Evolutionary conservation across 1,140 invertebrate genomes (phyloP), one percentile per base, ranked within the genome.

Genomic region (Cherax quadricarinatus): DNA sequence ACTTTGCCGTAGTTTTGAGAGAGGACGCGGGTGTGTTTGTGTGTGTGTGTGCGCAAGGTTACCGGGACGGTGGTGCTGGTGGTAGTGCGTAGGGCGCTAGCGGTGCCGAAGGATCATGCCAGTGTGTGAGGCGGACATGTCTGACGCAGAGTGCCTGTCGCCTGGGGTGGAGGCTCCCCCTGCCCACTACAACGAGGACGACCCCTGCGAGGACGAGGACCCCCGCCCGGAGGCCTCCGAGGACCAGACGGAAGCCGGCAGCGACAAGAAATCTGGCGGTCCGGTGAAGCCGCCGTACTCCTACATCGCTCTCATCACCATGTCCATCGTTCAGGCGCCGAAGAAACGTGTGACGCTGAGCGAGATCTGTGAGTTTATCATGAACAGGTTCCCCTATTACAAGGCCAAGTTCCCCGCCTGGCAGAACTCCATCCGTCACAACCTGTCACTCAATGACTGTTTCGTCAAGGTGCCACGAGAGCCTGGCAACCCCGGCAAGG

Each of bases 321-420:
- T 99, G 99, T 98, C 99, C 21, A 99, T 99, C 83, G 96, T 99
- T 0, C 98, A 99, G 94, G 98, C 98, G n/a, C 98, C 98, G 16
- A 97, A 99, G 94, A 99, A 99, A 95, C 98, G 99, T 94, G 95
- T 99, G 16, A 99, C 99, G 0, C 96, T 99, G 0, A 99, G 98
- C 94, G 99, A 98, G 24, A 99, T 99, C 91, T 99, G 99, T 96
- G 99, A 99, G 95, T 99, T 99, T 95, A 99, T 99, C 93, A 99
- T 99, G 97, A 97, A 97, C n/a, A 96, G 98, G 93, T 99, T 99
- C 95, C 98, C 98, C 0, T 99, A 99, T 94, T 99, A 99, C 95
- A 96, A 98, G 93, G 98, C 98, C 94, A 99, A 99, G 95, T 99
- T 98, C 95, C 98, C 98, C 10, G 98, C 98, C 6, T 99, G 98